A percentile compares a stretch with the other conserved stretches of the same genome.
Conservation (phyloP, 2,113 vertebrate genomes). For the Plestiodon gilberti region DNA sequence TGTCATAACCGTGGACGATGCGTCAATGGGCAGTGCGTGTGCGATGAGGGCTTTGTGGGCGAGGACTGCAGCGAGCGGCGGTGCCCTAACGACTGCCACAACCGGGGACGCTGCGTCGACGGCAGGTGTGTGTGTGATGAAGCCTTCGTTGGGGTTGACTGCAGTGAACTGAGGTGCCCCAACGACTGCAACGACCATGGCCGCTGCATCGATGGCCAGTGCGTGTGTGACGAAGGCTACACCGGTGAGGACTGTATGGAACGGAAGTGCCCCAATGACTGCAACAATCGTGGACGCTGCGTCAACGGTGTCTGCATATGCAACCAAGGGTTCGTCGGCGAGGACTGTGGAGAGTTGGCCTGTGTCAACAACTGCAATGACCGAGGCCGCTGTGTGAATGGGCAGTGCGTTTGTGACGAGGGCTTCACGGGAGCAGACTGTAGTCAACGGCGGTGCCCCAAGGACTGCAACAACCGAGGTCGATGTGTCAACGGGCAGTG, state of each 20-base stretch:
- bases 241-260: constrained; percentile 78
- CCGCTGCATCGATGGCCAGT: constrained; percentile 83
- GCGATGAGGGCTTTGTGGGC: constrained; percentile 79
- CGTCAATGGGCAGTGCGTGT: constrained; percentile 86
- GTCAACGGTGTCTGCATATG: constrained; percentile 84
- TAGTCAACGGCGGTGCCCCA: constrained; percentile 76
- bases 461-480: constrained; percentile 83
- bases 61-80: constrained; percentile 83
- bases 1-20: constrained; percentile 84
- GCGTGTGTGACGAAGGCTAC: constrained; percentile 87
- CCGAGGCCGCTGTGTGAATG: constrained; percentile 75
- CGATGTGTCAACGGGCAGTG: constrained; percentile 84
- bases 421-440: constrained; percentile 84
- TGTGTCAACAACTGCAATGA: constrained; percentile 82
- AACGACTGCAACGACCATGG: constrained; percentile 83
- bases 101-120: constrained; percentile 82
- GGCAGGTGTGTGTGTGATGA: constrained; percentile 87
- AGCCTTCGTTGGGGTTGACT: constrained; percentile 85
- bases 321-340: constrained; percentile 81
- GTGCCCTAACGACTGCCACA: constrained; percentile 85
- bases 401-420: constrained; percentile 81
- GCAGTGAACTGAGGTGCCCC: constrained; percentile 83
- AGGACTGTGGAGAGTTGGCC: constrained; percentile 81
- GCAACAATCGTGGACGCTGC: constrained; percentile 82
- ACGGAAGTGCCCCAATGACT: constrained; percentile 82